phyloP scores from a whole-genome alignment of 2,797 vertebrate genomes.

The Allobates femoralis region DNA sequence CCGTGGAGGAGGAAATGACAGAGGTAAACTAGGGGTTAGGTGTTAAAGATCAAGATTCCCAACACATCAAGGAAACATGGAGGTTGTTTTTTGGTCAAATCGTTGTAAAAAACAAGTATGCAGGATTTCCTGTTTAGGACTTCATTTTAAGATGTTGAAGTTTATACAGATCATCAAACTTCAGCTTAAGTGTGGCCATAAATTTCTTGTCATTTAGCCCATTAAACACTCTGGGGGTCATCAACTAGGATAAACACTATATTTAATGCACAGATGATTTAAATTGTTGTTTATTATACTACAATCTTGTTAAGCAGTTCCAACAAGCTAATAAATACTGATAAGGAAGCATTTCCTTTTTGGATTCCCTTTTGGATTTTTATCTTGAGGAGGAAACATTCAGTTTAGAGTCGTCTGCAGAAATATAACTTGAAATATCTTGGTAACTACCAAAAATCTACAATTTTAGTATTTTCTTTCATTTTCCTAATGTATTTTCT shows the following conservation, averaged over 20 bases:
- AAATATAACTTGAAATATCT: not conserved
- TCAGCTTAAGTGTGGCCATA: slow-evolving; percentile 29
- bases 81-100: slow-evolving; percentile 35
- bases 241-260: slow-evolving; percentile 11
- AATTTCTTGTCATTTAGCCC: slow-evolving; percentile 8
- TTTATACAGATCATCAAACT: slow-evolving; percentile 38
- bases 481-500: not conserved
- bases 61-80: slow-evolving; percentile 58
- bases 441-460: not conserved
- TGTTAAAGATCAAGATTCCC: slow-evolving; percentile 66
- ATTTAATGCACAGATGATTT: slow-evolving; percentile 15
- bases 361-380: not conserved
- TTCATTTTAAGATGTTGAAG: slow-evolving; percentile 36
- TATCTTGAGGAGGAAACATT: not conserved
- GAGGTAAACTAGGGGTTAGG: slow-evolving; percentile 68
- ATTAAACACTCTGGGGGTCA: not conserved
- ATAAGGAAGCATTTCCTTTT: not conserved
- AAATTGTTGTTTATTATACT: not conserved
- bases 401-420: no score
- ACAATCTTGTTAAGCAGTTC: not conserved
- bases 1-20: slow-evolving; percentile 70
- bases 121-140: slow-evolving; percentile 61
- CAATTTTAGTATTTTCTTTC: not conserved
- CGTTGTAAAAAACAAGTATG: slow-evolving; percentile 63
- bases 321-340: slow-evolving; percentile 5